These are phyloP conservation scores for Australoheros scitulus DNA, from an alignment of 2,113 vertebrate genomes.

Conservation along the genomic window DNA sequence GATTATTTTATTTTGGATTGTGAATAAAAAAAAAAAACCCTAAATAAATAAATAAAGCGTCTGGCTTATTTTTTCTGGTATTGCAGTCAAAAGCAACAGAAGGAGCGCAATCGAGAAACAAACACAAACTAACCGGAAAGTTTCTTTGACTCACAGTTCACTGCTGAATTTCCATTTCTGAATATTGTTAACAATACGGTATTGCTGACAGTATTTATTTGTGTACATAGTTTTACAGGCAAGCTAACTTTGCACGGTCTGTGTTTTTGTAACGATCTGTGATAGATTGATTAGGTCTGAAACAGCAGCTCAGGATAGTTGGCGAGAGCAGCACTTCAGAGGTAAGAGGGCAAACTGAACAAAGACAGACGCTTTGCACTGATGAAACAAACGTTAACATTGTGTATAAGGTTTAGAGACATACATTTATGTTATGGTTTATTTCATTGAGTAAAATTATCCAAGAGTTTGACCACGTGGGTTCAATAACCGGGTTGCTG, in stretches of 20 bases:
- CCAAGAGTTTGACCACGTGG: slow-evolving; percentile 56
- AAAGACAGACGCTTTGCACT: accelerated
- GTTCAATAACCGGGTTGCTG: neutral
- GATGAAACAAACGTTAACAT: accelerated
- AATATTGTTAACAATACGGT: neutral
- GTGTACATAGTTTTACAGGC: neutral
- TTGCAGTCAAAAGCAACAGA: slow-evolving; percentile 69
- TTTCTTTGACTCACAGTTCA: neutral
- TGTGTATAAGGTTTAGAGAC: accelerated
- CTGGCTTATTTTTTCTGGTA: accelerated
- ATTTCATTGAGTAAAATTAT: neutral
- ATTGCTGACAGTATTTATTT: neutral
- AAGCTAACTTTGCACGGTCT: neutral
- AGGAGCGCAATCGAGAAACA: neutral
- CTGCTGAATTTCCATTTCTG: neutral
- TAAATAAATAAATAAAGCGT: neutral
- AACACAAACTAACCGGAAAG: neutral
- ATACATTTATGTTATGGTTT: accelerated
- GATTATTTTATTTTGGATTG: neutral
- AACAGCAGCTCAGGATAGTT: neutral
- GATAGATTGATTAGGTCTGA: slow-evolving; percentile 35
- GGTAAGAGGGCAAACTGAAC: slow-evolving; percentile 44
- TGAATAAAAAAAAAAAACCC: neutral
- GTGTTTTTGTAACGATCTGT: neutral
- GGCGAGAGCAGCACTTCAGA: neutral